Percentiles rank a stretch among this genome's conserved stretches.
Evolutionary conservation across 1,140 invertebrate species (phyloP).

Genomic region (Drosophila lini): DNA sequence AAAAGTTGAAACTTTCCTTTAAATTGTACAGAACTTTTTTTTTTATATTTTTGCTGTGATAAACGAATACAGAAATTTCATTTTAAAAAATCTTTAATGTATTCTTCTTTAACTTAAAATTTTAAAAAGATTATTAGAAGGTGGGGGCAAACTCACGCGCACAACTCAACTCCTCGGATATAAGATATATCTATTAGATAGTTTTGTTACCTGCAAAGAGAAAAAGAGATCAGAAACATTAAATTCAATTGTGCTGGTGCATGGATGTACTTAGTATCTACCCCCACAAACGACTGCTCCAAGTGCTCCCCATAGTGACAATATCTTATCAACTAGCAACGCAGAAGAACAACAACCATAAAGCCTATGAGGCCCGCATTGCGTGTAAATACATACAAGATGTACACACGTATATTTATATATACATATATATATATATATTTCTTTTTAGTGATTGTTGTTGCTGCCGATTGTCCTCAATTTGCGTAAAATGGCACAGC

Average conservation of each 20-base stretch:
- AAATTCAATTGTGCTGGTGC: constrained; percentile 12
- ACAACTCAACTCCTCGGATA: constrained; percentile 2
- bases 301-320: constrained; percentile 46
- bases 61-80: too few species aligned
- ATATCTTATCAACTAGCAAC: constrained; percentile 67
- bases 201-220: constrained; percentile 60
- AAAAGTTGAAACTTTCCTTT: background rate
- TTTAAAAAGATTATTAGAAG: background rate
- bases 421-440: background rate
- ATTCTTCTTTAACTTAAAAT: background rate
- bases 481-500: constrained; percentile 81
- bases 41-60: too few species aligned
- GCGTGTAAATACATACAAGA: constrained; percentile 15
- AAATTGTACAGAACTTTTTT: background rate
- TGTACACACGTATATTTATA: background rate
- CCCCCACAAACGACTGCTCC: background rate
- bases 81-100: background rate
- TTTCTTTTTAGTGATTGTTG: constrained; percentile 20
- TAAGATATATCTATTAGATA: background rate
- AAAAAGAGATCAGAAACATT: constrained; percentile 9
- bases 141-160: constrained; percentile 14
- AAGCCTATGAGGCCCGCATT: constrained; percentile 51
- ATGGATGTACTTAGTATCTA: constrained; percentile 2
- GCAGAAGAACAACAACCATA: constrained; percentile 15
- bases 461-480: constrained; percentile 65